Evolutionary conservation across 2,888 invertebrate genomes (phyloP).

Genomic region (Microctonus hyperodae): DNA sequence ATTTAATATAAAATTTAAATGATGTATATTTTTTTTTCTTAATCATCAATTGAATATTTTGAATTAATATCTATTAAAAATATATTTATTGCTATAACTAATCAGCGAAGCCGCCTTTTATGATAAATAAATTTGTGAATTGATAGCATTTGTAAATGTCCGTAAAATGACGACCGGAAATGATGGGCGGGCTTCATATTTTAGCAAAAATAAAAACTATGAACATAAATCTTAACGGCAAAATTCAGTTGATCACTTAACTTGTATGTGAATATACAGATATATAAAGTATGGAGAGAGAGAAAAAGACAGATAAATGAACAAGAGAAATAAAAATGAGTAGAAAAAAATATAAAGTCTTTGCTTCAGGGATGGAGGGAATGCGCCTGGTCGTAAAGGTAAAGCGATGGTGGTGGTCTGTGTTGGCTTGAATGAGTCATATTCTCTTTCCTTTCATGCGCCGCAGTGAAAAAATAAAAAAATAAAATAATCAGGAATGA

Average conservation of each 20-base stretch:
- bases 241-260: constrained; percentile 1
- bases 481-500: neutral
- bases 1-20: too few species aligned
- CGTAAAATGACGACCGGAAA: neutral
- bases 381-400: constrained; percentile 29
- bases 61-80: neutral
- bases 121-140: neutral
- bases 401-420: constrained; percentile 28
- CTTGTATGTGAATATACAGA: neutral
- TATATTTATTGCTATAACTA: constrained; percentile 14
- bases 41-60: neutral
- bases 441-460: neutral
- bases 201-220: neutral
- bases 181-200: constrained; percentile 15
- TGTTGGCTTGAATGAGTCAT: constrained; percentile 11
- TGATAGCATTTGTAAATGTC: neutral
- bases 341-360: constrained; percentile 22
- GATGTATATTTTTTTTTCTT: neutral
- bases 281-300: constrained; percentile 8
- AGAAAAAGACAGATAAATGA: neutral
- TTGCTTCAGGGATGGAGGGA: constrained; percentile 27
- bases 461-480: neutral
- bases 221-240: constrained; percentile 7
- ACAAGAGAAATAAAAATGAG: neutral
- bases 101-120: neutral